phyloP scores from a whole-genome alignment of 2,888 invertebrate species.

The Trichogramma evanescens region DNA sequence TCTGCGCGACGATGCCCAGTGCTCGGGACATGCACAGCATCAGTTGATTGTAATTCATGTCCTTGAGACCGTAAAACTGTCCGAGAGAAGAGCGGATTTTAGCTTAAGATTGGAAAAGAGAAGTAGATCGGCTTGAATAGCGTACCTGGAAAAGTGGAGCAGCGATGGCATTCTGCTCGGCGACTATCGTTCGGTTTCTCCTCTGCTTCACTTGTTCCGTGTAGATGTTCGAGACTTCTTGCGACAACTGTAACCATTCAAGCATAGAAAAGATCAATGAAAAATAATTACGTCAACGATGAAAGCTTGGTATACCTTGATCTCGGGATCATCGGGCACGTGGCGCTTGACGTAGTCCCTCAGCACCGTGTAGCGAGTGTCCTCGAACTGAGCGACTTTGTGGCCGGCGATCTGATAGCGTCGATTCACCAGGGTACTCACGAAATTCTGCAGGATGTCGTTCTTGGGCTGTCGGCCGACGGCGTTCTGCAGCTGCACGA shows the following conservation, averaged over 20 bases:
- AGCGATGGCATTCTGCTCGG: conserved; percentile 33
- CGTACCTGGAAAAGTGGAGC: conserved; percentile 36
- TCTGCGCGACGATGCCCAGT: conserved; percentile 37
- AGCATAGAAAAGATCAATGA: background rate
- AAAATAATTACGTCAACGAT: background rate
- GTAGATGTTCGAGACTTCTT: conserved; percentile 26
- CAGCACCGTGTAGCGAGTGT: conserved; percentile 33
- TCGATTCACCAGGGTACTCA: conserved; percentile 26
- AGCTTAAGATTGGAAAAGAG: background rate
- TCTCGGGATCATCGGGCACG: conserved; percentile 29
- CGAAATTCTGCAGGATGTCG: conserved; percentile 28
- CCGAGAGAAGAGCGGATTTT: background rate
- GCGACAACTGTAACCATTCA: conserved; percentile 29
- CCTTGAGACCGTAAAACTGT: conserved; percentile 35
- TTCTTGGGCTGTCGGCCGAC: conserved; percentile 32
- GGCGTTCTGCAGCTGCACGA: conserved; percentile 27
- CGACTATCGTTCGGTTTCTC: conserved; percentile 24
- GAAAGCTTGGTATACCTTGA: conserved; percentile 26
- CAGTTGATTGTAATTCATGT: conserved; percentile 39
- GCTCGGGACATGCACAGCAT: conserved; percentile 37
- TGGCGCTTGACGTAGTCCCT: conserved; percentile 30
- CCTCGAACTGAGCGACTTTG: conserved; percentile 26
- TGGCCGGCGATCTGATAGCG: conserved; percentile 31
- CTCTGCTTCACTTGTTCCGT: conserved; percentile 24
- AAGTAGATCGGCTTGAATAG: background rate